Base-by-base conservation (phyloP, 2,797 vertebrate species). In the Acipenser transmontanus region DNA sequence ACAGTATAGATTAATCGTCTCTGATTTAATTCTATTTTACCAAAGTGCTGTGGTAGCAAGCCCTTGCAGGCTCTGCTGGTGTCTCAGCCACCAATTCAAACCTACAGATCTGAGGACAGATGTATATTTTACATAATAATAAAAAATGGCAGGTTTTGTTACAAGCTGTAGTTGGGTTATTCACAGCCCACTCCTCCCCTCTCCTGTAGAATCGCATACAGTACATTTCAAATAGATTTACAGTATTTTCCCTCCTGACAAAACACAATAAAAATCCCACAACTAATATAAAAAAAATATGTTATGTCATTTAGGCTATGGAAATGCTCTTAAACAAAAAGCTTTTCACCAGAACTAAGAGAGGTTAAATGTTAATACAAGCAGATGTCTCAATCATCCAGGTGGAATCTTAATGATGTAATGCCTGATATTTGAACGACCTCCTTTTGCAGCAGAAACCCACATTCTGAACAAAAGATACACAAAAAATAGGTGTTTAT, bases 71-170 rank as follows among this genome's bases (percentile, higher is more conserved):
- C 76, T 73, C 71, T 76, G 71, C 74, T 70, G 72, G 73, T 70
- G 64, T 77, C 69, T 69, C 69, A 59, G 52, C 63, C 70, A 65
- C 68, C 66, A 80, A 73, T 67, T 76, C 70, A 65, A 71, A 69
- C 72, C 68, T 74, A 73, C 73, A 74, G 82, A 81, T 85, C 80
- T 78, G 87, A 85, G 81, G 78, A 88, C 90, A 89, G 91, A 91
- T 92, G 89, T 91, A 91, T 87, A 81, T 82, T 81, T 84, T 79
- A 87, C 76, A 79, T 83, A 77, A 34, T 34, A 54, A 78, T 84
- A 72, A 81, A 73, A 81, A 84, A 78, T 85, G 6, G 8, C 11
- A 7, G 13, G 6, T 66, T 56, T 59, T 71, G 66, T 70, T 72
- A n/a, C 17, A 61, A 13, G 57, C 72, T 60, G 73, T 66, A 74